These are phyloP conservation scores for Paraplagusia blochii DNA, from an alignment of 2,113 vertebrate genomes.

Conservation along the genomic window DNA sequence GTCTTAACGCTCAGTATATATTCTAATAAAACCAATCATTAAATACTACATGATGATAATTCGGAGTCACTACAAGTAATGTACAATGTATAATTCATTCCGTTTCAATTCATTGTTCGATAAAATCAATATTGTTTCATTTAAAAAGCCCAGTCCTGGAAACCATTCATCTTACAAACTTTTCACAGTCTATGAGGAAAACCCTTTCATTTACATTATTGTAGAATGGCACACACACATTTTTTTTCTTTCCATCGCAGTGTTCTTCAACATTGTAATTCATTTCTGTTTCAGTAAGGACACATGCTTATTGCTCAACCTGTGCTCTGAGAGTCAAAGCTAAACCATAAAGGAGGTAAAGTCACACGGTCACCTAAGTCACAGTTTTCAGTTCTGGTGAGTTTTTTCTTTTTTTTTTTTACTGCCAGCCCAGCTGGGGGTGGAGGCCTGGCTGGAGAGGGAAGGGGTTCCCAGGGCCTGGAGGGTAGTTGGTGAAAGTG, in stretches of 20 bases:
- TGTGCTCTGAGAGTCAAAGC: slow-evolving; percentile 9
- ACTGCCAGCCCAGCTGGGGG: slow-evolving; percentile 95
- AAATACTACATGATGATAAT: slow-evolving; percentile 28
- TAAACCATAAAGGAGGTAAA: slow-evolving; percentile 4
- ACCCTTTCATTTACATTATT: slow-evolving; percentile 46
- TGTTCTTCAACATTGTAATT: slow-evolving; percentile 14
- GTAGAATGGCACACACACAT: slow-evolving; percentile 14
- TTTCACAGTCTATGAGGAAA: slow-evolving; percentile 42
- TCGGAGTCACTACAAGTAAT: slow-evolving; percentile 35
- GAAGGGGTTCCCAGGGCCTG: slow-evolving; percentile 87
- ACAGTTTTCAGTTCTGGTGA: slow-evolving; percentile 4
- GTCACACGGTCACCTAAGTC: neutral
- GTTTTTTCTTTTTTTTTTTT: slow-evolving; percentile 33
- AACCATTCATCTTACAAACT: slow-evolving; percentile 47
- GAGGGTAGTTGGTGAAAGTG: slow-evolving; percentile 85
- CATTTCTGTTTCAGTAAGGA: slow-evolving; percentile 3
- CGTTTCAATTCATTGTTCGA: slow-evolving; percentile 42
- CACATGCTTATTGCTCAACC: slow-evolving; percentile 1
- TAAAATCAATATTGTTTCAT: slow-evolving; percentile 35
- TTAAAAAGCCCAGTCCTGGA: slow-evolving; percentile 46
- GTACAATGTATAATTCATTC: slow-evolving; percentile 13
- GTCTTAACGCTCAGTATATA: slow-evolving; percentile 2
- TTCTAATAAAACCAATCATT: slow-evolving; percentile 11
- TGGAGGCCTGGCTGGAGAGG: slow-evolving; percentile 87
- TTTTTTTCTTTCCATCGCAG: slow-evolving; percentile 12